Base-by-base conservation (phyloP, 2,888 invertebrate genomes). In the Ditylenchus weischeri region DNA sequence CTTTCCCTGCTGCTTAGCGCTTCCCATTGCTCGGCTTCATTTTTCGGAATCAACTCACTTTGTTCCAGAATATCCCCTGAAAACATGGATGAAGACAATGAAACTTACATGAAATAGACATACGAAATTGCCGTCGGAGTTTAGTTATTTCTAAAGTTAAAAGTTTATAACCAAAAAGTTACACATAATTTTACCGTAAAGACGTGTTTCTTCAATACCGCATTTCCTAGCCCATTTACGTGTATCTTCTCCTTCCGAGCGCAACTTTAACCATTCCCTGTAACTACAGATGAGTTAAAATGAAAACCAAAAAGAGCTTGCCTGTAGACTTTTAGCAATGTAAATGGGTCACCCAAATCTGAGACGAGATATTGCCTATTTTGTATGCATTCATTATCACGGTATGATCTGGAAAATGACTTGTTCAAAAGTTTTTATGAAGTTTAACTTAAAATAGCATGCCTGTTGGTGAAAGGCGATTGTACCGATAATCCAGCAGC, bases 281-380 rank as follows among this genome's bases (percentile, higher is more conserved):
- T 68, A 64, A 29, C 29, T 8, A 13, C 1, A 47, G 15, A 62
- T 57, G 51, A n/a, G 6, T 63, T 18, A 62, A 62, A 10, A 29
- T 15, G 18, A 62, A n/a, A 19, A 13, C n/a, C 13, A n/a, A 21
- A 7, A 38, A 18, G 49, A 8, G 4, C 57, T 47, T 21, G 70
- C 72, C 90, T 89, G 67, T 79, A 81, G 15, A 80, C 88, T 76
- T 91, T 91, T 1, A 98, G 85, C 0, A 95, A 85, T 0, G 92
- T 92, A 72, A 98, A 87, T 0, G 95, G 92, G 84, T 98, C 98
- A 0, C 98, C 98, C 83, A 95, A 93, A 82, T 91, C 91, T 0
- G 93, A 93, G 81, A 94, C 91, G 49, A 94, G 87, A 0, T 88
- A 73, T 1, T 75, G 74, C 49, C 80, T 67, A 15, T 68, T 67